These are phyloP conservation scores for Notospermus geniculatus DNA, from an alignment of 1,140 invertebrate genomes.

Conservation along the genomic window DNA sequence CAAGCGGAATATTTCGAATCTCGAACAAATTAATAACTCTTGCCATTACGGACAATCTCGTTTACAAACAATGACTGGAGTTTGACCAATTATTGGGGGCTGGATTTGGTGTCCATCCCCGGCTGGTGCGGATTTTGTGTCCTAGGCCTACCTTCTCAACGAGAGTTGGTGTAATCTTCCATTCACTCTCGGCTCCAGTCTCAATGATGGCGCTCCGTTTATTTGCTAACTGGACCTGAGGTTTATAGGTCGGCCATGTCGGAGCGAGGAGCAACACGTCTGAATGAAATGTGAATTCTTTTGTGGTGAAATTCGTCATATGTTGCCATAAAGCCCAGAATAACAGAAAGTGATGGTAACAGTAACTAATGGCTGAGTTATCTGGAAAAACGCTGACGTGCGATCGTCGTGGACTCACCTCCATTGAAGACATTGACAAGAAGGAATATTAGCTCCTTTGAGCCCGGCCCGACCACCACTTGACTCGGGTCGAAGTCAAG, in stretches of 20 bases:
- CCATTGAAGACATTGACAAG: conserved; percentile 48
- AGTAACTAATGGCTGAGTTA: too few species aligned
- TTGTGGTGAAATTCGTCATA: too few species aligned
- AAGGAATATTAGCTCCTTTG: conserved; percentile 52
- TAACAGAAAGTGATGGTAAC: too few species aligned
- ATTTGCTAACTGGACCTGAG: conserved; percentile 38
- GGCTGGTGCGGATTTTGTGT: too few species aligned
- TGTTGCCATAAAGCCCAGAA: too few species aligned
- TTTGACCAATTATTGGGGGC: too few species aligned
- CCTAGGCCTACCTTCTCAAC: conserved; percentile 43
- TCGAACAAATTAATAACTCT: too few species aligned
- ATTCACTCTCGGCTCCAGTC: conserved; percentile 30
- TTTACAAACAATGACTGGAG: too few species aligned
- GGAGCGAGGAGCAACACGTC: conserved; percentile 49
- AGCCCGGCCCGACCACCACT: conserved; percentile 50
- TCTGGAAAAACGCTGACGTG: too few species aligned
- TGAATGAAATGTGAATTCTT: conserved; percentile 18
- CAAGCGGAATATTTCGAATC: too few species aligned
- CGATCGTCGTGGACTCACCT: conserved; percentile 39
- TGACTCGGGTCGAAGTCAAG: conserved; percentile 34
- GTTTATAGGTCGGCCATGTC: conserved; percentile 49
- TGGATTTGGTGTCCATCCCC: too few species aligned
- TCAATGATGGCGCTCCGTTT: conserved; percentile 33
- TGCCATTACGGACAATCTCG: too few species aligned
- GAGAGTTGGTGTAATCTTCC: conserved; percentile 38